phyloP scores from a whole-genome alignment of 2,888 invertebrate genomes.

The Lasioglossum leucozonium region DNA sequence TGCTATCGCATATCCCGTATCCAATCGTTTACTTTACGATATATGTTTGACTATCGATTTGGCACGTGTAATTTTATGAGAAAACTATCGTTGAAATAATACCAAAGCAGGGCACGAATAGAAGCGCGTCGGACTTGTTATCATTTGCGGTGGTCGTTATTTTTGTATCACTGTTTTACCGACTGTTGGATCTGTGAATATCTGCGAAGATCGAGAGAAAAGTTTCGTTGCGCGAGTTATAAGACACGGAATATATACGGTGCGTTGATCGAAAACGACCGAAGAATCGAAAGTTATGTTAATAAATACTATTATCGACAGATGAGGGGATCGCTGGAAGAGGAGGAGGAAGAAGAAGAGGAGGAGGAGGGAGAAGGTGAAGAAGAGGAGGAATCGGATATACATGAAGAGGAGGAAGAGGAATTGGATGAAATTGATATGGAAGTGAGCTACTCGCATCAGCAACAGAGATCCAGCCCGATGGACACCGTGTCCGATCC shows the following conservation, averaged over 20 bases:
- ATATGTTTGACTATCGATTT: neutral
- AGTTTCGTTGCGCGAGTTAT: neutral
- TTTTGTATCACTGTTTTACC: constrained; percentile 21
- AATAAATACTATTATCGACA: constrained; percentile 20
- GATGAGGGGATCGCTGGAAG: constrained; percentile 68
- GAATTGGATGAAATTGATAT: constrained; percentile 83
- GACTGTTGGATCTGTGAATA: constrained; percentile 13
- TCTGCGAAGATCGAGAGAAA: neutral
- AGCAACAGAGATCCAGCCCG: constrained; percentile 82
- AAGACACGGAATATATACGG: constrained; percentile 14
- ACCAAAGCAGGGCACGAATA: neutral
- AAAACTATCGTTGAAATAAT: neutral
- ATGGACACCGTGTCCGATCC: constrained; percentile 81
- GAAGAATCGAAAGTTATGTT: neutral
- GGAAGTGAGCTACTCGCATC: constrained; percentile 83
- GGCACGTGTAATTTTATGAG: neutral
- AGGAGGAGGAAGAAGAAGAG: constrained; percentile 76
- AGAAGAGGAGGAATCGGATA: constrained; percentile 83
- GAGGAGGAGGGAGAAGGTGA: constrained; percentile 83
- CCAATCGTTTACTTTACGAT: no score
- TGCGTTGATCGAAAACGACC: neutral
- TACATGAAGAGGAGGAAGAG: constrained; percentile 83
- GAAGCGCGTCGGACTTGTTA: constrained; percentile 11
- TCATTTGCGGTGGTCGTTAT: neutral
- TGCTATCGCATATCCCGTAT: neutral